Evolutionary conservation across 2,888 invertebrate genomes (phyloP).

Genomic region (Cantharis rufa): DNA sequence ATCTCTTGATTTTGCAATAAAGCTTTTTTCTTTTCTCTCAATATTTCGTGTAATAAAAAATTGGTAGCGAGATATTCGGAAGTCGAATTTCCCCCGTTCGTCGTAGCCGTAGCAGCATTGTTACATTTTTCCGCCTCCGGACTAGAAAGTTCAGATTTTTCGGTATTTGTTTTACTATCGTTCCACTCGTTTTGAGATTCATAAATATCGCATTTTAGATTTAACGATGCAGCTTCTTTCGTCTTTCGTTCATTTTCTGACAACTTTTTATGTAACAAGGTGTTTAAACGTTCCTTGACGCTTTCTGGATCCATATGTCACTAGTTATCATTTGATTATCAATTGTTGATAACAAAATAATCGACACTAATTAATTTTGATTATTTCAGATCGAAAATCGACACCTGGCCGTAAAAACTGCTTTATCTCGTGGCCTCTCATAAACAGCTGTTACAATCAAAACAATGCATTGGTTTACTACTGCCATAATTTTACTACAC

Average conservation of each 20-base stretch:
- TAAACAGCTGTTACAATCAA: background rate
- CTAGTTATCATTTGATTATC: background rate
- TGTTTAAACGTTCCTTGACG: constrained; percentile 40
- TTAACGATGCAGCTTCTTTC: constrained; percentile 10
- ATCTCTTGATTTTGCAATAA: constrained; percentile 40
- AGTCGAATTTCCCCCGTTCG: constrained; percentile 3
- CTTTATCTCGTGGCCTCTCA: background rate
- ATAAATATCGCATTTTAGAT: background rate
- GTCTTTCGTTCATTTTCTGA: constrained; percentile 34
- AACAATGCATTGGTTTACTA: background rate
- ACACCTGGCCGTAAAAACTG: background rate
- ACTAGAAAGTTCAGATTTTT: constrained; percentile 8
- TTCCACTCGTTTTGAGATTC: background rate
- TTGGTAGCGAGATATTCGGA: constrained; percentile 33
- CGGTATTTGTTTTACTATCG: constrained; percentile 4
- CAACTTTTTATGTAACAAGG: constrained; percentile 39
- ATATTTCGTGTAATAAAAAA: constrained; percentile 39
- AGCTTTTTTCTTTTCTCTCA: constrained; percentile 42
- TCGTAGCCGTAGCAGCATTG: background rate
- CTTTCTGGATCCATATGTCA: constrained; percentile 39
- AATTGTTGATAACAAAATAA: background rate
- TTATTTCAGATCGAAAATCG: background rate
- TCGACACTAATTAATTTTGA: background rate
- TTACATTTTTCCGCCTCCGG: constrained; percentile 20
- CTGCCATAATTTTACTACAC: background rate